phyloP scores from a whole-genome alignment of 2,888 invertebrate genomes.

The Eumacrocentrus americanus region DNA sequence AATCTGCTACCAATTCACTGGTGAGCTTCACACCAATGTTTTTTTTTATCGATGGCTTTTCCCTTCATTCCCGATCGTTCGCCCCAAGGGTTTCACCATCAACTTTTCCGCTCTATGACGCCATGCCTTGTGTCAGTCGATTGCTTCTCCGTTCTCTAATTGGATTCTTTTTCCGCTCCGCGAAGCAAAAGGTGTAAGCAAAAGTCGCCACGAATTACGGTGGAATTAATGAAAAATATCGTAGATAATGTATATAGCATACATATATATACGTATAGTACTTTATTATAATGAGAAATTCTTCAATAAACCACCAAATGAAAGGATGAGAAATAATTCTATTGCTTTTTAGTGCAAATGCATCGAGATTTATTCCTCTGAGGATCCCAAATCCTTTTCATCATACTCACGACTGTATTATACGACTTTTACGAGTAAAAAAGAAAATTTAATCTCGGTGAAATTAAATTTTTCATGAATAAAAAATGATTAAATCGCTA shows the following conservation, averaged over 20 bases:
- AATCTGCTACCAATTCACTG: neutral
- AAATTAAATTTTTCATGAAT: neutral
- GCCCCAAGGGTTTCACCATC: neutral
- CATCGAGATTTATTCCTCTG: neutral
- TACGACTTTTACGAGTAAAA: too few relatives aligned
- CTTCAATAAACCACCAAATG: too few relatives aligned
- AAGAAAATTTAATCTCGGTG: neutral
- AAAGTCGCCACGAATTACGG: neutral
- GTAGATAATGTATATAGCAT: neutral
- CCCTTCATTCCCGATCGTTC: neutral
- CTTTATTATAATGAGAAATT: neutral
- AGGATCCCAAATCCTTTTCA: neutral
- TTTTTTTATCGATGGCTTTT: neutral
- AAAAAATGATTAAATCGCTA: neutral
- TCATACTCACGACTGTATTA: neutral
- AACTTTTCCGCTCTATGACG: neutral
- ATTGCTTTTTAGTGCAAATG: neutral
- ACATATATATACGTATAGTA: neutral
- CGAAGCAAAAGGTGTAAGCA: neutral
- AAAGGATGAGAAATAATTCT: too few relatives aligned
- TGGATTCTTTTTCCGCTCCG: conserved; percentile 9
- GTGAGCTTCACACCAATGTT: neutral
- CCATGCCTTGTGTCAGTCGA: neutral
- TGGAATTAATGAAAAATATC: neutral
- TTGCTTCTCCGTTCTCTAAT: conserved; percentile 4